Conservation (phyloP, 2,888 invertebrate genomes). For the Hypercompe scribonia region DNA sequence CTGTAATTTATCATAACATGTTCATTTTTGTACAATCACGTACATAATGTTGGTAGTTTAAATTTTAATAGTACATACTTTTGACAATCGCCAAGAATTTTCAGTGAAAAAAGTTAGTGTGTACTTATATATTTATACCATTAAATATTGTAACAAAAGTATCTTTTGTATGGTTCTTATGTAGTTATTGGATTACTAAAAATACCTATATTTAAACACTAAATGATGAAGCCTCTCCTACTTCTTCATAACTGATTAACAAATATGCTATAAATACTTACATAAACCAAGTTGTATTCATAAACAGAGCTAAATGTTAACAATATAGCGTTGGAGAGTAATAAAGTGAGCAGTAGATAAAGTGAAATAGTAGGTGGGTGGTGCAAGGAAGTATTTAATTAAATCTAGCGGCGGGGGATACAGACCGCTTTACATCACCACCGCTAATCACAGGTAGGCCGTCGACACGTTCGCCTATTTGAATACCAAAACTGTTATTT, state of each 20-base stretch:
- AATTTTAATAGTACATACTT: constrained; percentile 24
- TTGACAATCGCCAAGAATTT: neutral
- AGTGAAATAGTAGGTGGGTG: constrained; percentile 77
- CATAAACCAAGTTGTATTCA: constrained; percentile 52
- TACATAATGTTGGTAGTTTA: constrained; percentile 69
- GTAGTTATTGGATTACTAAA: neutral
- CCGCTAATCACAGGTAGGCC: constrained; percentile 82
- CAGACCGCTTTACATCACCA: constrained; percentile 75
- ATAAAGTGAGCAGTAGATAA: constrained; percentile 72
- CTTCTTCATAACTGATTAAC: neutral
- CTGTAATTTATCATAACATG: constrained; percentile 82
- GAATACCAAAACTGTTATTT: constrained; percentile 73
- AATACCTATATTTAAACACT: neutral
- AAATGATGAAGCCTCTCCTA: neutral
- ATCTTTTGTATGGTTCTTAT: neutral
- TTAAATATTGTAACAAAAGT: too few relatives aligned
- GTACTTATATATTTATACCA: too few relatives aligned
- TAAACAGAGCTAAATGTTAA: constrained; percentile 53
- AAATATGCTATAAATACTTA: constrained; percentile 37
- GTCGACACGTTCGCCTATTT: constrained; percentile 76
- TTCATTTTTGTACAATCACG: constrained; percentile 62
- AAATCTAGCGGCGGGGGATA: constrained; percentile 77
- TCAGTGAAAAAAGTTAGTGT: neutral
- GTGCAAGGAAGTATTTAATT: constrained; percentile 83
- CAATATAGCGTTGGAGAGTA: constrained; percentile 61